Conservation (phyloP, 2,113 vertebrate species). For the Merops nubicus region DNA sequence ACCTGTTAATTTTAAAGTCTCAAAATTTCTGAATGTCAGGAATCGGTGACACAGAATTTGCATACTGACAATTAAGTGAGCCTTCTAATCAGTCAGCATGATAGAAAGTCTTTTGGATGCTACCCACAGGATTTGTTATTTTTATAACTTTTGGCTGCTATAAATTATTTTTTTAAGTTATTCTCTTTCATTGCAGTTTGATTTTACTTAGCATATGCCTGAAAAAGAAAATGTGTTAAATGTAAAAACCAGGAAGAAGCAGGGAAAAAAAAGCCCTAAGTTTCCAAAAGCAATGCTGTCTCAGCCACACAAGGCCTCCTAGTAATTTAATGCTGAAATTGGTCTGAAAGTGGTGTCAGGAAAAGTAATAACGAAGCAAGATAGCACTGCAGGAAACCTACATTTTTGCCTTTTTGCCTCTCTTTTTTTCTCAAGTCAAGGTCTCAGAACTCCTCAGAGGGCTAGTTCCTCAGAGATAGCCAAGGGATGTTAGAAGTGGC, state of each 20-base stretch:
- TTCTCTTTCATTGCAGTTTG: background rate
- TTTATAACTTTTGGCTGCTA: constrained; percentile 48
- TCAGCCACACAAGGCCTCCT: background rate
- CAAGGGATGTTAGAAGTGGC: fast-evolving
- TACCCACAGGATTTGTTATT: constrained; percentile 59
- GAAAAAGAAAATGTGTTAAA: constrained; percentile 29
- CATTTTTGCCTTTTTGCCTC: background rate
- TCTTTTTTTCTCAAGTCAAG: background rate
- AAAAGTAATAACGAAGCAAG: background rate
- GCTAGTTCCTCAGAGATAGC: no score
- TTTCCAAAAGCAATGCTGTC: background rate
- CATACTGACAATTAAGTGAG: constrained; percentile 48
- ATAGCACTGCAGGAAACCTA: background rate
- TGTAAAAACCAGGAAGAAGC: background rate
- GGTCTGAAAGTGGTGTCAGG: background rate
- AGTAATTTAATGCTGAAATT: background rate
- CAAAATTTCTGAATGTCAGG: constrained; percentile 4
- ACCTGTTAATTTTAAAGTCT: constrained; percentile 1
- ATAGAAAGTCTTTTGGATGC: constrained; percentile 50
- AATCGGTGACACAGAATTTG: constrained; percentile 41
- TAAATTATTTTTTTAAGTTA: constrained; percentile 39
- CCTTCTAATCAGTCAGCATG: constrained; percentile 39
- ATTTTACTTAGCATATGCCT: constrained; percentile 30
- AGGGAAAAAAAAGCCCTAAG: background rate
- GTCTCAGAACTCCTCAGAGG: background rate